These are phyloP conservation scores for Micoletzkya japonica DNA, from an alignment of 2,888 invertebrate genomes.

Conservation along the genomic window DNA sequence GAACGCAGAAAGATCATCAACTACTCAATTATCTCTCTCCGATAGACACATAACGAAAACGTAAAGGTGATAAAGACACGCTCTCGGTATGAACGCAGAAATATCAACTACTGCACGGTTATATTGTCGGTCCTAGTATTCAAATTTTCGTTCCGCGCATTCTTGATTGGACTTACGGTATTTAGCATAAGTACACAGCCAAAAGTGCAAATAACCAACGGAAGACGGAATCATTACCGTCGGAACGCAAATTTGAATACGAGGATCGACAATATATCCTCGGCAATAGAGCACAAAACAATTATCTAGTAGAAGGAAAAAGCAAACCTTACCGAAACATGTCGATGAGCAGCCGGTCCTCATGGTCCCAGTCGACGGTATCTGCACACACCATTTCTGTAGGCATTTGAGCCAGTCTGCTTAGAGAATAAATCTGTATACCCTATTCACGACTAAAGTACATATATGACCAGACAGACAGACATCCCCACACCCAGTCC, in stretches of 20 bases:
- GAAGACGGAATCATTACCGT: too few relatives aligned
- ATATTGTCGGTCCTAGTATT: too few relatives aligned
- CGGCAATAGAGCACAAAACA: neutral
- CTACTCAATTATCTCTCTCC: too few relatives aligned
- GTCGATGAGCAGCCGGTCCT: constrained; percentile 66
- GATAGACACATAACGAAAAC: too few relatives aligned
- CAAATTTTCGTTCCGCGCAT: neutral
- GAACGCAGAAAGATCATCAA: neutral
- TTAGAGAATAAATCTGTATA: neutral
- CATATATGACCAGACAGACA: neutral
- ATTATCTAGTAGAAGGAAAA: neutral
- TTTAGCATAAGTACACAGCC: too few relatives aligned
- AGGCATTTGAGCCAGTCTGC: neutral
- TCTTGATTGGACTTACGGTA: neutral
- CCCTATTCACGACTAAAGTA: neutral
- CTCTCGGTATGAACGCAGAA: too few relatives aligned
- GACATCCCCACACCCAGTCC: neutral
- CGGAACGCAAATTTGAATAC: too few relatives aligned
- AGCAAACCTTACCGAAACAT: constrained; percentile 59
- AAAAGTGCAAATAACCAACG: too few relatives aligned
- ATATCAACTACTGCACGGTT: too few relatives aligned
- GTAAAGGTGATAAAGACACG: neutral
- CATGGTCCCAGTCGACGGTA: constrained; percentile 45
- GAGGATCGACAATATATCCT: neutral
- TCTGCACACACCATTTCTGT: neutral